Percentiles rank a stretch among this genome's conserved stretches.
phyloP scores from a whole-genome alignment of 2,113 vertebrate genomes.

The Corythornis vintsioides region DNA sequence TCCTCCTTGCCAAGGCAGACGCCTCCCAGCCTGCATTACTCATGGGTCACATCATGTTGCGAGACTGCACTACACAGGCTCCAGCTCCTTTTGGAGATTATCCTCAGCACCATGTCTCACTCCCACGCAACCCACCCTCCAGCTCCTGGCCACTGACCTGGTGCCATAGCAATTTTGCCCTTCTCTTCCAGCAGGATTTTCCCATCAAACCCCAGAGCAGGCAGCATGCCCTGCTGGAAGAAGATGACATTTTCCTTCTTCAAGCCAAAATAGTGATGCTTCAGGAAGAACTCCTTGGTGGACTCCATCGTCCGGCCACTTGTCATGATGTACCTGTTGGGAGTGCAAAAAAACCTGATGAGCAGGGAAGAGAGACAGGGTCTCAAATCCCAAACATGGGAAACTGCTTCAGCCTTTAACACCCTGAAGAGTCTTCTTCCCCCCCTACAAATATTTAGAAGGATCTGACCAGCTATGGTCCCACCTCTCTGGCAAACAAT shows the following conservation, averaged over 20 bases:
- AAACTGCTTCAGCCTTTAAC: background rate
- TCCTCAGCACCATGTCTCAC: rapidly evolving
- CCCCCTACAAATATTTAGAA: rapidly evolving
- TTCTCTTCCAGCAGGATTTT: conserved; percentile 93
- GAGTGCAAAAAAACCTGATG: background rate
- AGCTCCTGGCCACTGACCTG: conserved; percentile 75
- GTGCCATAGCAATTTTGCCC: conserved; percentile 92
- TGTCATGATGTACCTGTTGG: conserved; percentile 96
- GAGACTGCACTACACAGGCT: rapidly evolving
- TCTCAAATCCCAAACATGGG: rapidly evolving
- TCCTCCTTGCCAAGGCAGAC: background rate
- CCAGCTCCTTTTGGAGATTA: background rate
- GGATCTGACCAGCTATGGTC: background rate
- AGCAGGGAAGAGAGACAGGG: background rate
- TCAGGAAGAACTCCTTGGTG: conserved; percentile 88
- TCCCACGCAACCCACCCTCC: rapidly evolving
- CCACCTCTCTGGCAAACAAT: background rate
- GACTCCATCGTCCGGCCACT: conserved; percentile 92
- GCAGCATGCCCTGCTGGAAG: conserved; percentile 98
- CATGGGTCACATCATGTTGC: rapidly evolving
- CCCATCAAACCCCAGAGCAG: conserved; percentile 90
- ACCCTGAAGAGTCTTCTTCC: background rate
- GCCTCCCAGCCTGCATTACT: background rate
- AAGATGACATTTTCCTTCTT: conserved; percentile 86
- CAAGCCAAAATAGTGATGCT: conserved; percentile 89